These are phyloP conservation scores for Sphenopsis melanotis DNA, from an alignment of 2,797 vertebrate species.

Conservation along the genomic window DNA sequence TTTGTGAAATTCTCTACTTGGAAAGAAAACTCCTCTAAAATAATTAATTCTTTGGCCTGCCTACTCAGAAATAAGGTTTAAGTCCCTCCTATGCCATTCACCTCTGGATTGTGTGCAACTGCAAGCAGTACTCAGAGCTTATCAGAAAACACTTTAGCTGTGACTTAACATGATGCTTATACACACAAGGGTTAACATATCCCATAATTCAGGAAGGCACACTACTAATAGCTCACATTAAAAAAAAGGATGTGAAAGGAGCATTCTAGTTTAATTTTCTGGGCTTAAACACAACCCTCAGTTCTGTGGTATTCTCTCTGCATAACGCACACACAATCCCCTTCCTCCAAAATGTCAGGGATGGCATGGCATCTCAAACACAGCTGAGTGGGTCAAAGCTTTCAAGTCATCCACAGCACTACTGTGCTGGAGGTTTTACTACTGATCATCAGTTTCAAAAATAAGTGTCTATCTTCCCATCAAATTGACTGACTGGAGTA, in stretches of 20 bases:
- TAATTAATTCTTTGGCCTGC: background rate
- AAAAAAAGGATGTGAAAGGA: background rate
- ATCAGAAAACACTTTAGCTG: background rate
- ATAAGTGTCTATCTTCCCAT: background rate
- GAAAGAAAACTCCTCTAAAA: background rate
- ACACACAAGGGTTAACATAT: background rate
- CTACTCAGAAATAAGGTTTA: background rate
- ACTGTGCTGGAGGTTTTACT: background rate
- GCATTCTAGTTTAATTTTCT: background rate
- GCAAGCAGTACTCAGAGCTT: background rate
- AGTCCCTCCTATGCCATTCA: background rate
- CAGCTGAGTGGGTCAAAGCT: background rate
- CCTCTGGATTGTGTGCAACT: background rate
- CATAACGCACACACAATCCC: background rate
- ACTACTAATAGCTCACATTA: background rate
- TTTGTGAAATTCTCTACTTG: background rate
- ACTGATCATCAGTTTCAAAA: background rate
- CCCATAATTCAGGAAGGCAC: background rate
- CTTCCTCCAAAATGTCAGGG: background rate
- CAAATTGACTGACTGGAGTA: background rate
- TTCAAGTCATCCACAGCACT: background rate
- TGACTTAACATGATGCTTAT: background rate
- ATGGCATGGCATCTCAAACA: background rate
- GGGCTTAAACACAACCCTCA: background rate
- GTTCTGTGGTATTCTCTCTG: background rate